Percentiles rank a stretch among this genome's conserved stretches.
Conservation (phyloP, 2,797 vertebrate genomes). For the Characodon lateralis region DNA sequence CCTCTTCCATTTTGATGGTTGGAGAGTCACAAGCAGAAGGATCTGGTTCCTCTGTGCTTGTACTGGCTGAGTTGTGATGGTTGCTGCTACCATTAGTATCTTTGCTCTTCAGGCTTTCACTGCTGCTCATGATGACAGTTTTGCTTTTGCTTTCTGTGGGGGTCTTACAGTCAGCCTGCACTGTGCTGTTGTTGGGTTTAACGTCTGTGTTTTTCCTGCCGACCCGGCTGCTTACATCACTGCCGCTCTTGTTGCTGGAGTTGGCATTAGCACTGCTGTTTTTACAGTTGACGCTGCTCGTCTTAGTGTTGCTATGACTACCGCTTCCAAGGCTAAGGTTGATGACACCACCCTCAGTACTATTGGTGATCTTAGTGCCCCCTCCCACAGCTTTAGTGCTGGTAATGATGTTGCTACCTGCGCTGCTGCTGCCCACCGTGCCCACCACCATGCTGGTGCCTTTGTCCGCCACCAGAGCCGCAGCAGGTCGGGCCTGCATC, state of each 20-base stretch:
- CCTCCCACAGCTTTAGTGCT: slow-evolving; percentile 77
- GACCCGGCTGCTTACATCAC: slow-evolving; percentile 20
- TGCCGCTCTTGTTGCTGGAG: slow-evolving; percentile 52
- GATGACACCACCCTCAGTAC: slow-evolving; percentile 65
- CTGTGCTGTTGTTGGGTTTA: slow-evolving; percentile 31
- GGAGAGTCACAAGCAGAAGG: slow-evolving; percentile 39
- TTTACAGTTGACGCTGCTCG: slow-evolving; percentile 66
- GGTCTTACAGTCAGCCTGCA: slow-evolving; percentile 41
- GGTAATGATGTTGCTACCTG: slow-evolving; percentile 73
- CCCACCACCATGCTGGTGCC: slow-evolving; percentile 81
- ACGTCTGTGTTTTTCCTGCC: slow-evolving; percentile 46
- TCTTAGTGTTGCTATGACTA: slow-evolving; percentile 66
- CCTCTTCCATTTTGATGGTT: slow-evolving; percentile 46
- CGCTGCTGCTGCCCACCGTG: slow-evolving; percentile 80
- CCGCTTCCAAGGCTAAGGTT: slow-evolving; percentile 69
- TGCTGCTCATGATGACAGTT: slow-evolving; percentile 8
- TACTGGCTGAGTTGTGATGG: slow-evolving; percentile 36
- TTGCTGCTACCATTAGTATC: slow-evolving; percentile 35
- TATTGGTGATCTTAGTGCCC: slow-evolving; percentile 36
- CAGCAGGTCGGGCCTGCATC: slow-evolving; percentile 82
- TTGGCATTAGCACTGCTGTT: slow-evolving; percentile 31
- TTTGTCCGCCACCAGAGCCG: slow-evolving; percentile 82
- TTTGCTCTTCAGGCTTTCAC: slow-evolving; percentile 46
- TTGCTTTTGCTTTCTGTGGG: slow-evolving; percentile 52
- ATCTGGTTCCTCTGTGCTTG: slow-evolving; percentile 46